Evolutionary conservation across 1,140 invertebrate genomes (phyloP).

Genomic region (Drosophila yakuba): DNA sequence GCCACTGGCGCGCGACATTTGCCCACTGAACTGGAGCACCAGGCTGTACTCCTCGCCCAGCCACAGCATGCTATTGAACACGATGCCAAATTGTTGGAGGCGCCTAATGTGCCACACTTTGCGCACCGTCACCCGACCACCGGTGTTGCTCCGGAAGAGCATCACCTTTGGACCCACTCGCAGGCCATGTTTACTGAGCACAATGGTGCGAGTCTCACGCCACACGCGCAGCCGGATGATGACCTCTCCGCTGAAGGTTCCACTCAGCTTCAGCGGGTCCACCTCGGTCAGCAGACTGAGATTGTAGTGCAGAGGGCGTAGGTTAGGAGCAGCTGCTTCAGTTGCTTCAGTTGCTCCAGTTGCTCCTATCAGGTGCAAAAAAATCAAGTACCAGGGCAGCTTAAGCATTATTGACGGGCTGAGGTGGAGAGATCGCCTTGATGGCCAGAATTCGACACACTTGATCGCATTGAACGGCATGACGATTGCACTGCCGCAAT

Average conservation of each 20-base stretch:
- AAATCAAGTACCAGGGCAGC: background rate
- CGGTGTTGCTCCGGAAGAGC: conserved; percentile 1
- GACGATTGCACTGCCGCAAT: background rate
- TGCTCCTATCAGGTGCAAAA: background rate
- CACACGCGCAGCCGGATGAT: conserved; percentile 1
- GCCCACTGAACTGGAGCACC: background rate
- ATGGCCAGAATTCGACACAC: background rate
- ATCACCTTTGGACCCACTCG: background rate
- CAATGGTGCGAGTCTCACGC: background rate
- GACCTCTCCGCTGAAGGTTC: background rate
- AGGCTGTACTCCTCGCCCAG: conserved; percentile 14
- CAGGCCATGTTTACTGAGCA: background rate
- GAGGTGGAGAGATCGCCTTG: background rate
- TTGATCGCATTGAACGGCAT: background rate
- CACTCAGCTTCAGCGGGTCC: background rate
- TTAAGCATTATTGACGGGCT: background rate
- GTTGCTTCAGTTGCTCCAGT: background rate
- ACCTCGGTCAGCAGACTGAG: conserved; percentile 10
- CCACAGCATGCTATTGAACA: background rate
- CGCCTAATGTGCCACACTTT: background rate
- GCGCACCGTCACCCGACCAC: conserved; percentile 1
- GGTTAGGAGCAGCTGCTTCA: background rate
- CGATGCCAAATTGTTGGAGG: background rate
- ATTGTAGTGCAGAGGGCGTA: conserved; percentile 8
- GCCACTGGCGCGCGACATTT: background rate